Conservation (phyloP, 2,888 invertebrate species). For the Nomada hirtipes region DNA sequence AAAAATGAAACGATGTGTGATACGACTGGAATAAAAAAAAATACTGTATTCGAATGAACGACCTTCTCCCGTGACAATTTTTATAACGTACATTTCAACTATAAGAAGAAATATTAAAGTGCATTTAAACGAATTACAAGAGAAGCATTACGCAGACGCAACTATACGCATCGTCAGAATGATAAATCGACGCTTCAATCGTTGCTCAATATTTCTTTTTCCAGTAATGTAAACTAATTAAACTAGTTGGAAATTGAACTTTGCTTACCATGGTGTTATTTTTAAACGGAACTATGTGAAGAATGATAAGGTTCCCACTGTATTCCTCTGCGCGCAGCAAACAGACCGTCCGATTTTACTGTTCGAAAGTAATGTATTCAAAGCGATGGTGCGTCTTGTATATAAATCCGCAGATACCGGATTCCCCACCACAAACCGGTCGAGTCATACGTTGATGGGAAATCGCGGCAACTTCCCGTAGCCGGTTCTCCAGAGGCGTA, state of each 20-base stretch:
- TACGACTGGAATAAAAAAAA: no score
- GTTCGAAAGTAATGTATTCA: conserved; percentile 44
- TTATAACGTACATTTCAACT: neutral
- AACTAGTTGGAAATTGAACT: neutral
- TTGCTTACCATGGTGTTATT: conserved; percentile 33
- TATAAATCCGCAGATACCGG: conserved; percentile 61
- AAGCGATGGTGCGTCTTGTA: conserved; percentile 48
- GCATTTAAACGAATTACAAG: neutral
- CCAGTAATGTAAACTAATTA: no score
- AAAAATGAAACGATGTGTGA: no score
- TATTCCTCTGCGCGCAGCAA: neutral
- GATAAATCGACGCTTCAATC: no score
- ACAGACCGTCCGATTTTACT: conserved; percentile 39
- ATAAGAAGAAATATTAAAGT: neutral
- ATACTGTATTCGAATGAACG: no score
- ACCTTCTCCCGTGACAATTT: no score
- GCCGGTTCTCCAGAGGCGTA: conserved; percentile 13
- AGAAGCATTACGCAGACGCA: neutral
- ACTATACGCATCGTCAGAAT: no score
- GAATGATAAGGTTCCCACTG: neutral
- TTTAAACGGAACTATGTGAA: neutral
- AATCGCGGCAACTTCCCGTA: conserved; percentile 56
- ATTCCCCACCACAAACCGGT: conserved; percentile 61
- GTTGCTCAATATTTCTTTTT: no score
- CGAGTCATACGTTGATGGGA: conserved; percentile 49